Evolutionary conservation across 2,113 vertebrate species (phyloP).

Genomic region (Bos javanicus): DNA sequence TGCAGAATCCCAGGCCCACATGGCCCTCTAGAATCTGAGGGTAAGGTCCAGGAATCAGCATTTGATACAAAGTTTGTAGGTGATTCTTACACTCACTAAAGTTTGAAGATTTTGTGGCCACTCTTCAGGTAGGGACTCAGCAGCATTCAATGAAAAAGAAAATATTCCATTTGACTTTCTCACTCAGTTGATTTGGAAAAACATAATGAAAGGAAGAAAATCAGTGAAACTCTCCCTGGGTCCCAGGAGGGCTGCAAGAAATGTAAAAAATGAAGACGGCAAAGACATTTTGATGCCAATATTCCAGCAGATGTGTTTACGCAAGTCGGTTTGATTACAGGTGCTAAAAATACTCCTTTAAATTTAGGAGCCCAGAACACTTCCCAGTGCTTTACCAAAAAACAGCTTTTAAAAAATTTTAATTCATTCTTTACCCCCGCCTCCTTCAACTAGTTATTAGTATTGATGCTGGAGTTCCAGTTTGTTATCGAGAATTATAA

Average conservation of each 20-base stretch:
- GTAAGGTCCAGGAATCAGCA: neutral
- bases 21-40: neutral
- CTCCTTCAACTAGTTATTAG: conserved; percentile 72
- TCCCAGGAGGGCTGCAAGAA: conserved; percentile 13
- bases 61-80: neutral
- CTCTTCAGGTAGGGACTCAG: neutral
- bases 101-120: neutral
- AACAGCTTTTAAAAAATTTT: conserved; percentile 45
- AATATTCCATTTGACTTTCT: conserved; percentile 12
- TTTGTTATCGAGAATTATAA: conserved; percentile 82
- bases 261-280: conserved; percentile 40
- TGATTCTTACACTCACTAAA: neutral
- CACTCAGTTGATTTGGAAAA: conserved; percentile 23
- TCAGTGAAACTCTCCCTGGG: neutral
- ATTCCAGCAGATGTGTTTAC: conserved; percentile 79
- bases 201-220: conserved; percentile 32
- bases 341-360: conserved; percentile 82
- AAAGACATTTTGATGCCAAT: conserved; percentile 54
- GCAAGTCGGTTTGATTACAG: conserved; percentile 72
- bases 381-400: conserved; percentile 66
- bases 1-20: neutral
- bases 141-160: neutral
- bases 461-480: conserved; percentile 76
- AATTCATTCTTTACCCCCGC: conserved; percentile 56
- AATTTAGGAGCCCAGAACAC: conserved; percentile 75